These are phyloP conservation scores for Hemichromis elongatus DNA, from an alignment of 2,113 vertebrate species.

Conservation along the genomic window DNA sequence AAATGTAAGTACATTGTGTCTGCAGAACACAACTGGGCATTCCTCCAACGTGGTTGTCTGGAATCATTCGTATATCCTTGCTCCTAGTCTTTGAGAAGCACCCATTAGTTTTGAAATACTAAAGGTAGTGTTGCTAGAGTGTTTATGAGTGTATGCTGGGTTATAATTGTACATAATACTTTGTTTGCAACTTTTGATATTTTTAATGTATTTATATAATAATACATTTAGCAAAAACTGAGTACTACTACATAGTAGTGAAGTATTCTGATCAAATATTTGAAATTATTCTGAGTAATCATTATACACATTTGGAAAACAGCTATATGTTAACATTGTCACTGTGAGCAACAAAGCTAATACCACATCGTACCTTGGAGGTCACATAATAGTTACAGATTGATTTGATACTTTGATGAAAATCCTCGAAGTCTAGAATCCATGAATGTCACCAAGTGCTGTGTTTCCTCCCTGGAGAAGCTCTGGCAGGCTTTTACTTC, in stretches of 20 bases:
- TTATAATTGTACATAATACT: neutral
- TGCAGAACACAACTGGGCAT: neutral
- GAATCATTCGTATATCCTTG: neutral
- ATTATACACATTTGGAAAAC: neutral
- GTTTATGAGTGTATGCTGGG: neutral
- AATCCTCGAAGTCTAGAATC: neutral
- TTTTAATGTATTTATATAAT: neutral
- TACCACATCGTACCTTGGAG: neutral
- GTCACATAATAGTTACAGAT: neutral
- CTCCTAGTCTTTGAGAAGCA: neutral
- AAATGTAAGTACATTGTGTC: neutral
- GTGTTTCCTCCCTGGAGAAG: neutral
- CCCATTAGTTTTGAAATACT: neutral
- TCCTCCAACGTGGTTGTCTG: neutral
- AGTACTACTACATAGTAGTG: neutral
- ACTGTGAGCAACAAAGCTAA: neutral
- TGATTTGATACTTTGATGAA: neutral
- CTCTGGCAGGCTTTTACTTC: neutral
- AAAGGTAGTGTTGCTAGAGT: neutral
- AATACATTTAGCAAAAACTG: neutral
- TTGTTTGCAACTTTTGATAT: neutral
- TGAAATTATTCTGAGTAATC: neutral
- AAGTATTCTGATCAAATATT: neutral
- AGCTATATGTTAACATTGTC: neutral
- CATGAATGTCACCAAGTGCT: neutral